These are phyloP conservation scores for Drosophila macrothrix DNA, from an alignment of 2,888 invertebrate species.

Conservation along the genomic window DNA sequence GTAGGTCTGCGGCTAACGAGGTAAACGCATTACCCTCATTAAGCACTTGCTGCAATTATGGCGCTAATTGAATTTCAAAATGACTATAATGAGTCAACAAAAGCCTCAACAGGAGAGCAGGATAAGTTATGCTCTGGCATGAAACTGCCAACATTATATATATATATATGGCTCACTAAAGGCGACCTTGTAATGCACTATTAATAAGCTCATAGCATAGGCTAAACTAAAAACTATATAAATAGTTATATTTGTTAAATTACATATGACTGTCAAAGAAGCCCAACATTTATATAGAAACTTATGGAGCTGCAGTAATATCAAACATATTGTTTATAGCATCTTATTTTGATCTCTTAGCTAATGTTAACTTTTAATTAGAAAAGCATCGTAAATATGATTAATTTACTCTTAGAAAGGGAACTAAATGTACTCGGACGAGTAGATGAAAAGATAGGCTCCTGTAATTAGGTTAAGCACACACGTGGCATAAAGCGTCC, in stretches of 20 bases:
- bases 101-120: conserved; percentile 33
- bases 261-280: background rate
- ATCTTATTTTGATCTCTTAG: background rate
- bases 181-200: conserved; percentile 9
- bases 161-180: background rate
- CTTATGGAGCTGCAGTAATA: background rate
- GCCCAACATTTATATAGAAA: background rate
- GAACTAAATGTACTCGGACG: conserved; percentile 2
- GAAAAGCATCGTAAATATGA: background rate
- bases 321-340: background rate
- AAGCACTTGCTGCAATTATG: conserved; percentile 72
- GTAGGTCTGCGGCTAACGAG: conserved; percentile 29
- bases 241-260: background rate
- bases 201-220: background rate
- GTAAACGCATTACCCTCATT: conserved; percentile 74
- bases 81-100: conserved; percentile 73
- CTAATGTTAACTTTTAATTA: background rate
- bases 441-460: conserved; percentile 30
- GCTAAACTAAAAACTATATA: background rate
- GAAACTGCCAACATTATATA: conserved; percentile 3
- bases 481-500: conserved; percentile 60
- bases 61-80: conserved; percentile 74
- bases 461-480: conserved; percentile 73
- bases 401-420: background rate
- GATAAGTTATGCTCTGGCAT: conserved; percentile 41